phyloP scores from a whole-genome alignment of 2,888 invertebrate species.

The Bimastos eiseni region DNA sequence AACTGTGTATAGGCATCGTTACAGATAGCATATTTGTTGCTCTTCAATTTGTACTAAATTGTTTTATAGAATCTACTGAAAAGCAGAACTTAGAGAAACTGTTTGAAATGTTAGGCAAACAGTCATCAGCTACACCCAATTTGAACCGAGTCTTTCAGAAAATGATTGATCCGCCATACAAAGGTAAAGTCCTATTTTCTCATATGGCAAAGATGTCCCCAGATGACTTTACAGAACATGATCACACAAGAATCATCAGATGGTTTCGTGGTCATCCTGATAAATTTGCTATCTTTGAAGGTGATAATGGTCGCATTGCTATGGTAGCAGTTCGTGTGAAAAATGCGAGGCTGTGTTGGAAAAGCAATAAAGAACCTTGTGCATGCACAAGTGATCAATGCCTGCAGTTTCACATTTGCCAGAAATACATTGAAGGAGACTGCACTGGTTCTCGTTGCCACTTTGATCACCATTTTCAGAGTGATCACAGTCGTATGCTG shows the following conservation, averaged over 20 bases:
- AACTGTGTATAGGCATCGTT: too few species aligned
- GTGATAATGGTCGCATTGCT: slow-evolving; percentile 9
- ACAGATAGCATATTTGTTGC: too few species aligned
- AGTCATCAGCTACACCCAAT: not conserved
- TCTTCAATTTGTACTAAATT: too few species aligned
- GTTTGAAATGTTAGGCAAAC: not conserved
- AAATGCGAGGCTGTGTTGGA: slow-evolving; percentile 18
- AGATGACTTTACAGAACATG: not conserved
- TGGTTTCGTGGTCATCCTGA: slow-evolving; percentile 8
- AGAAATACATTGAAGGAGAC: slow-evolving; percentile 20
- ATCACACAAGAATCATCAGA: not conserved
- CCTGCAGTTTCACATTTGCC: slow-evolving; percentile 8
- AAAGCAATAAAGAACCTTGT: not conserved
- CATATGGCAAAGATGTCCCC: slow-evolving; percentile 14
- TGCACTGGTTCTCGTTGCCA: not conserved
- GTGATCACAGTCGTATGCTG: not conserved
- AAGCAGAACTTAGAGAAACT: not conserved
- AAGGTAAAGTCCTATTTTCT: not conserved
- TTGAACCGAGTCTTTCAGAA: slow-evolving; percentile 9
- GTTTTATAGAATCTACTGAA: not conserved
- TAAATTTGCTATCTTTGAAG: slow-evolving; percentile 14
- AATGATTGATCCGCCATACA: slow-evolving; percentile 17
- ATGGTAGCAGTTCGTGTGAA: not conserved
- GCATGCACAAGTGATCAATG: not conserved
- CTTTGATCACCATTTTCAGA: slow-evolving; percentile 21